Evolutionary conservation across 2,888 invertebrate species (phyloP), one percentile per base, ranked within the genome.

Genomic region (Leptinotarsa rubiginosa): DNA sequence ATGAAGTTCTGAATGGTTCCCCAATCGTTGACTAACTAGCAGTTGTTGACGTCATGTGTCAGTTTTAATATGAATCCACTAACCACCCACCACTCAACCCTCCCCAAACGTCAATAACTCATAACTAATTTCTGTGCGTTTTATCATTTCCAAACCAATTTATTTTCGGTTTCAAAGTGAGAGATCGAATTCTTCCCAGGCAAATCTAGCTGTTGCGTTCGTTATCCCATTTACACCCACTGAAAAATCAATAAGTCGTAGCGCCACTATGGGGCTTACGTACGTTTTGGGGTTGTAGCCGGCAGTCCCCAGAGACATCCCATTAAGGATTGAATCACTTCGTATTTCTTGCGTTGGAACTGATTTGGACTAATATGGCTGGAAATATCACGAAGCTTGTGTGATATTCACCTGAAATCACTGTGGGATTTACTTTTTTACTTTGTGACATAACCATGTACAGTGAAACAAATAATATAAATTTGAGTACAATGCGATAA

Each of bases 181-280:
- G 56, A 56, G 18, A 56, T 56, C 56, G 56, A 22, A 22, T 56
- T 56, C 56, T 56, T 56, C 56, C 56, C 56, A 25, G 56, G 56
- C 31, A 31, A 62, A 62, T 62, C 41, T 41, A 62, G 62, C 41
- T 62, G 62, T 62, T 62, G 31, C 62, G 62, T 62, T 62, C 41
- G 41, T 41, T 62, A 41, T 62, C 41, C 62, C 41, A 62, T 31
- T 62, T 66, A 72, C 71, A 56, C 71, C 71, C 71, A 72, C 71
- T 31, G 71, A 18, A 72, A 72, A 72, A 72, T 72, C 71, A 66
- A 72, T 72, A 72, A 47, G 59, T 20, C 65, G 41, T 47, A 72
- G 71, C 71, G 71, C 71, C 71, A 56, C 65, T 65, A 16, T 41
- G 66, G 56, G 49, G 71, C 56, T 72, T 66, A 66, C 71, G 71